Evolutionary conservation across 1,140 invertebrate genomes (phyloP), one percentile per base, ranked within the genome.

Genomic region (Heterodera carotae): DNA sequence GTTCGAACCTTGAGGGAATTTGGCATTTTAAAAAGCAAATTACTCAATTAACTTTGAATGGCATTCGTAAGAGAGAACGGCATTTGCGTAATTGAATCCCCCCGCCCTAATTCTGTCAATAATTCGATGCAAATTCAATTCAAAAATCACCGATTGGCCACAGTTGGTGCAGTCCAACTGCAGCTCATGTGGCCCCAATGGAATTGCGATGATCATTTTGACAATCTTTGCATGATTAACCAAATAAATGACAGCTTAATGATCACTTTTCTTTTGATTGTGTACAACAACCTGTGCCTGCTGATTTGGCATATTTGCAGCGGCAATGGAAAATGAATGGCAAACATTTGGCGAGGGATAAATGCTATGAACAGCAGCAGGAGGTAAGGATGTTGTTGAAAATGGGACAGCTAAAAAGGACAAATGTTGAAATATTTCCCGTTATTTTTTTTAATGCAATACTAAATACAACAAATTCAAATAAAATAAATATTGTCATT

Each of bases 151-250:
- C 64, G 72, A 22, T 34, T 74, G 72, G 18, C 64, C 33, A 62
- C 72, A 74, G 39, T 74, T 74, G 10, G 25, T 66, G 64, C 72
- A 74, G 12, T 74, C 53, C 29, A 74, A 62, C n/a, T 33, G 34
- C 59, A 31, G 25, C 31, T 74, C 72, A 36, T 74, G 72, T 22
- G 72, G 72, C 2, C 72, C 72, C 36, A 74, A 62, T 8, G 72
- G 72, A 56, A 74, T n/a, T 59, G 72, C 56, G 64, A 62, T 25
- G 39, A 74, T 74, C 59, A 74, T 39, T 71, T 71, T 71, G 33
- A 71, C 48, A 56, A 15, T 56, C 48, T 56, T 56, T 3, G 18
- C 12, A 56, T 22, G 48, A 56, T 15, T 43, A n/a, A n/a, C n/a
- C n/a, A n/a, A n/a, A n/a, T n/a, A n/a, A n/a, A n/a, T n/a, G n/a